Evolutionary conservation across 2,888 invertebrate genomes (phyloP).

Genomic region (Pecten maximus): DNA sequence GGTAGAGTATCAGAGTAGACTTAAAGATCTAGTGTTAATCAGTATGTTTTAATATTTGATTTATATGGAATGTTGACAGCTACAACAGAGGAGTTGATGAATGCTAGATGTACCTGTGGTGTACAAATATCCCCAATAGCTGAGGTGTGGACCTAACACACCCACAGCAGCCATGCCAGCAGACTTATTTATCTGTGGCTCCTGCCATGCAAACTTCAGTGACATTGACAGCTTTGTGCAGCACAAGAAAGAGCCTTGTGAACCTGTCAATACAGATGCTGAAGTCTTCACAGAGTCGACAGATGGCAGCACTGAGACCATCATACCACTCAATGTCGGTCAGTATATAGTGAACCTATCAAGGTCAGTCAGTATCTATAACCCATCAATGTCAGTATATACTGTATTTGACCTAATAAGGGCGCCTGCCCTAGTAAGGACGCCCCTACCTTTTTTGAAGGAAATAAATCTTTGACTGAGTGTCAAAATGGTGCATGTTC

Average conservation of each 20-base stretch:
- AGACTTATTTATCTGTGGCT: conserved; percentile 81
- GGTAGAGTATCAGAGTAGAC: too few relatives aligned
- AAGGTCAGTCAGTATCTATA: too few relatives aligned
- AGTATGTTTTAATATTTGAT: too few relatives aligned
- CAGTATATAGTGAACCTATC: too few relatives aligned
- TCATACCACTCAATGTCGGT: conserved; percentile 6
- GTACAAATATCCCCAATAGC: neutral
- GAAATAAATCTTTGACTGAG: too few relatives aligned
- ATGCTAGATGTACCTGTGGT: neutral
- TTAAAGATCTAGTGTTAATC: too few relatives aligned
- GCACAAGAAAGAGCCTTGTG: conserved; percentile 76
- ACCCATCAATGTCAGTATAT: too few relatives aligned
- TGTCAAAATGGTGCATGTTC: too few relatives aligned
- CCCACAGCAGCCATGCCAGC: conserved; percentile 65
- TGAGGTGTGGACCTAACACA: neutral
- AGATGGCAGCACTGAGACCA: neutral
- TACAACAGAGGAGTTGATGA: neutral
- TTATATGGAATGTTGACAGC: neutral
- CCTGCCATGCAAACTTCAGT: conserved; percentile 77
- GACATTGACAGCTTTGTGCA: conserved; percentile 78
- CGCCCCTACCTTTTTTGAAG: too few relatives aligned
- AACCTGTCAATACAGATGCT: neutral
- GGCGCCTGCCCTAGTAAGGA: too few relatives aligned
- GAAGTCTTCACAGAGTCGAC: neutral
- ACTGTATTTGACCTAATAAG: too few relatives aligned